These are phyloP conservation scores for Gadopsis bispinosus DNA, from an alignment of 2,797 vertebrate species.

Conservation along the genomic window DNA sequence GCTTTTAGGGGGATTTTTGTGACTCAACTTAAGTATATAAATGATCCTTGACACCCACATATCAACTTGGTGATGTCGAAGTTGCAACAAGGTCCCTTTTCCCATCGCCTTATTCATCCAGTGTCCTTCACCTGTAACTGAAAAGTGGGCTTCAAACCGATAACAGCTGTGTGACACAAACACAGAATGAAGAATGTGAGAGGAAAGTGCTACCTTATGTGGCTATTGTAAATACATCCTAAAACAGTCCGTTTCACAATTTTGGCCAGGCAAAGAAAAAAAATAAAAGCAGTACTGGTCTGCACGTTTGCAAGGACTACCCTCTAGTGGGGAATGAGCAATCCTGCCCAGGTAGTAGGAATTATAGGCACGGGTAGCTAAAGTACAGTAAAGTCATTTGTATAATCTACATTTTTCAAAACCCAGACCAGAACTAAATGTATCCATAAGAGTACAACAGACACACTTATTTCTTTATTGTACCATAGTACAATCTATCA, in stretches of 20 bases:
- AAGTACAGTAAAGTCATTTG: background rate
- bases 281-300: no score
- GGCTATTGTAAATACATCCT: conserved; percentile 31
- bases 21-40: background rate
- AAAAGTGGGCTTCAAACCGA: conserved; percentile 12
- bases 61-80: background rate
- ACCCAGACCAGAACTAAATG: background rate
- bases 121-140: conserved; percentile 45
- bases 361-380: background rate
- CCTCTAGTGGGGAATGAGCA: conserved; percentile 74
- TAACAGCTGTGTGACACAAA: conserved; percentile 40
- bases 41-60: background rate
- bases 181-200: conserved; percentile 37
- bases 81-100: conserved; percentile 16
- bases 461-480: conserved; percentile 69
- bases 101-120: background rate
- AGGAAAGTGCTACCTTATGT: conserved; percentile 59
- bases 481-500: conserved; percentile 71
- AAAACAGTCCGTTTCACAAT: conserved; percentile 9
- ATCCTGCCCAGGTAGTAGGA: background rate
- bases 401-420: background rate
- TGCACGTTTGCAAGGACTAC: conserved; percentile 55
- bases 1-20: background rate
- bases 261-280: background rate
- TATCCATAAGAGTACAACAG: conserved; percentile 27